phyloP scores from a whole-genome alignment of 2,113 vertebrate species.

The Vidua macroura region DNA sequence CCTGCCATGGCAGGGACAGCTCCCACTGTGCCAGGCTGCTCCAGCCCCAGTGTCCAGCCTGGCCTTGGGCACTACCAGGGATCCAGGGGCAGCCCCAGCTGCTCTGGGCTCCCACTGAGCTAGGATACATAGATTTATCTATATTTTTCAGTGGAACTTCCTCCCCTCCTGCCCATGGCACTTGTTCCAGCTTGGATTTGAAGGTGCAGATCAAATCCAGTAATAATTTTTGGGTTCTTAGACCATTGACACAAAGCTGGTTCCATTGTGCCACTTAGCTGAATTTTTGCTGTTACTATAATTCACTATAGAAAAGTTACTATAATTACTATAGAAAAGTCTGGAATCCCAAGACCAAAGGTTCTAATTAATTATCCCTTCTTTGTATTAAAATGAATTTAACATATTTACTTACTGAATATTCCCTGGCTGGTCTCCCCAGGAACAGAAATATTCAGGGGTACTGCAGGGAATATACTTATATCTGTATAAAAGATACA shows the following conservation, averaged over 20 bases:
- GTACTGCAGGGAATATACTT: not conserved
- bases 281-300: not conserved
- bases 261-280: not conserved
- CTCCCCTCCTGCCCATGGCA: fast-evolving
- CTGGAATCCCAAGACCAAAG: not conserved
- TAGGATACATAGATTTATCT: not conserved
- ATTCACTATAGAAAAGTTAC: not conserved
- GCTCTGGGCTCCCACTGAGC: not conserved
- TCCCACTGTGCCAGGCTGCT: not conserved
- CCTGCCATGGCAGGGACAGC: not conserved
- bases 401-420: not conserved
- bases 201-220: not conserved
- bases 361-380: not conserved
- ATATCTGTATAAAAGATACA: not conserved
- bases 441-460: not conserved
- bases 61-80: not conserved
- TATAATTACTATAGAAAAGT: not conserved
- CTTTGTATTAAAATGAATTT: not conserved
- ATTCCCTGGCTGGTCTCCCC: not conserved
- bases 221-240: not conserved
- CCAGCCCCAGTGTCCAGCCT: not conserved
- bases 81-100: not conserved
- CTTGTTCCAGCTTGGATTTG: not conserved
- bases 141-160: not conserved
- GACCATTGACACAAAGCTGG: not conserved